These are phyloP conservation scores for Nomada hirtipes DNA, from an alignment of 2,888 invertebrate species.

Conservation along the genomic window DNA sequence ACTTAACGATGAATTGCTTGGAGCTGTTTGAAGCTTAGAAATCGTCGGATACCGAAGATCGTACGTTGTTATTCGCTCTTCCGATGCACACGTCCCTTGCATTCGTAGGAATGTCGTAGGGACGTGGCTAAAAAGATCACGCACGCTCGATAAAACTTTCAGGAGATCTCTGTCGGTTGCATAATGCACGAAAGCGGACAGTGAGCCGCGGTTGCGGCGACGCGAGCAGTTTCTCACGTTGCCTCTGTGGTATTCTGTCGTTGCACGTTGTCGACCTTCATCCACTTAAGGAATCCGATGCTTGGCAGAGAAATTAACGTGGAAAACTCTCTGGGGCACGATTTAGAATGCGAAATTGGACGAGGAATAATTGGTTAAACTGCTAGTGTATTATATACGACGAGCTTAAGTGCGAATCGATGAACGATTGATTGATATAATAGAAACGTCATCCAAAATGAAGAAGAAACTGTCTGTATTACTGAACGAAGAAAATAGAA, in stretches of 20 bases:
- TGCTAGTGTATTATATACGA: no score
- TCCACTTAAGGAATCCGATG: slow-evolving; percentile 44
- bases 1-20: slow-evolving; percentile 2
- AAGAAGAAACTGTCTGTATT: slow-evolving; percentile 51
- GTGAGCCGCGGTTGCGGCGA: slow-evolving; percentile 39
- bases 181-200: slow-evolving; percentile 64
- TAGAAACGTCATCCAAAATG: slow-evolving; percentile 36
- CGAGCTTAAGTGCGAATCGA: not conserved
- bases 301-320: slow-evolving; percentile 29
- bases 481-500: slow-evolving; percentile 37
- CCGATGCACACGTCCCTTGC: slow-evolving; percentile 51
- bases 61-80: slow-evolving; percentile 39
- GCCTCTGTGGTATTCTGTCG: slow-evolving; percentile 49
- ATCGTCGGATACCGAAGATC: slow-evolving; percentile 41
- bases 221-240: slow-evolving; percentile 66
- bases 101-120: slow-evolving; percentile 40
- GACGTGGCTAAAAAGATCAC: slow-evolving; percentile 58
- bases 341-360: slow-evolving; percentile 9
- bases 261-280: slow-evolving; percentile 29
- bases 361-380: not conserved
- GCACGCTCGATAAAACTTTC: slow-evolving; percentile 70
- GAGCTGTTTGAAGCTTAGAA: slow-evolving; percentile 12
- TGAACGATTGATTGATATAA: slow-evolving; percentile 57
- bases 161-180: slow-evolving; percentile 64
- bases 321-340: not conserved